Evolutionary conservation across 2,797 vertebrate species (phyloP).

Genomic region (Molossus alvarezi): DNA sequence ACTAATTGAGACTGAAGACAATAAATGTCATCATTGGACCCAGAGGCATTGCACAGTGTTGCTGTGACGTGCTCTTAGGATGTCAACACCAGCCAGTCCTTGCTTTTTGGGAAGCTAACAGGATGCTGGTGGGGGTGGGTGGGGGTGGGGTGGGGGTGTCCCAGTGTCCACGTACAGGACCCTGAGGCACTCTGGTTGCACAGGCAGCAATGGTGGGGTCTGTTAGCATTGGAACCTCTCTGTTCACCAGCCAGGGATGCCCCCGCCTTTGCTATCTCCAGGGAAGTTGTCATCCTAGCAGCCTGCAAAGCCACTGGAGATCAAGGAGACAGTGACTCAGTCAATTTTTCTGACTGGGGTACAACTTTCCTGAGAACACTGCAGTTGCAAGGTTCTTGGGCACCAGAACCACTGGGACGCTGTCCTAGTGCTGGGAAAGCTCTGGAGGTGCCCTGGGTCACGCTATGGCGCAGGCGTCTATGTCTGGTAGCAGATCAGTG

Average conservation of each 20-base stretch:
- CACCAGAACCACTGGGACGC: neutral
- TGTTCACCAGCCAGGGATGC: neutral
- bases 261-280: neutral
- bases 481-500: neutral
- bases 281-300: neutral
- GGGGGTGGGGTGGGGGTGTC: neutral
- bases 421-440: neutral
- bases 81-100: neutral
- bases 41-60: neutral
- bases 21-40: rapidly evolving
- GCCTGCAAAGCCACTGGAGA: neutral
- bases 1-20: neutral
- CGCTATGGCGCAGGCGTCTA: no score
- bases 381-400: neutral
- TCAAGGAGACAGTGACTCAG: neutral
- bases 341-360: neutral
- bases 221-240: neutral
- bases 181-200: neutral
- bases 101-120: neutral
- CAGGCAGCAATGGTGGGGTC: neutral
- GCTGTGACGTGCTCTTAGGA: neutral
- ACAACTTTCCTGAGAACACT: neutral
- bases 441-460: neutral
- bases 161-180: neutral
- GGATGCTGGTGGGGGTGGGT: neutral